Evolutionary conservation across 2,888 invertebrate species (phyloP).

Genomic region (Formica aserva): DNA sequence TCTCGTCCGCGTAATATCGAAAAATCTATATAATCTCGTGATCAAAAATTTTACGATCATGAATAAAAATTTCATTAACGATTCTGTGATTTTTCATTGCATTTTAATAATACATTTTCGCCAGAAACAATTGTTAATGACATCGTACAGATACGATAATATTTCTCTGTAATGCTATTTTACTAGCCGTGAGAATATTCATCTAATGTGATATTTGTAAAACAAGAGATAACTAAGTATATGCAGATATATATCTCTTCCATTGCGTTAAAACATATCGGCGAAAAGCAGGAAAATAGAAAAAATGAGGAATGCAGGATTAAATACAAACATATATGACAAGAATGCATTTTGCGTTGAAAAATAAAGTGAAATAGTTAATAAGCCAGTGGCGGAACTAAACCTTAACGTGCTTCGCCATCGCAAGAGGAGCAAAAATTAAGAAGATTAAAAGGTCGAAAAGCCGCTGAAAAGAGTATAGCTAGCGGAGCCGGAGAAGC

Average conservation of each 20-base stretch:
- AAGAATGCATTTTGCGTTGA: slow-evolving; percentile 57
- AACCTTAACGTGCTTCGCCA: slow-evolving; percentile 52
- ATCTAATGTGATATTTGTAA: background rate
- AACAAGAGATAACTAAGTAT: slow-evolving; percentile 15
- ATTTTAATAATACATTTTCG: background rate
- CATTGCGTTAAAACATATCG: slow-evolving; percentile 49
- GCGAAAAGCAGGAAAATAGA: slow-evolving; percentile 17
- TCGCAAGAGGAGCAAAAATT: slow-evolving; percentile 55
- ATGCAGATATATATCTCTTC: slow-evolving; percentile 35
- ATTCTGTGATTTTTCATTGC: background rate
- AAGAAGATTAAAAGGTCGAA: slow-evolving; percentile 56
- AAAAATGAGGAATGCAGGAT: slow-evolving; percentile 31
- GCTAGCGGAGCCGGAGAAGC: slow-evolving; percentile 51
- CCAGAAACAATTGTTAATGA: background rate
- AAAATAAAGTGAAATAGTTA: slow-evolving; percentile 57
- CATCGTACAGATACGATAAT: background rate
- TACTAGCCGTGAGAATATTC: background rate
- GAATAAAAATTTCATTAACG: background rate
- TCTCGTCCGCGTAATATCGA: background rate
- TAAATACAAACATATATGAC: slow-evolving; percentile 43
- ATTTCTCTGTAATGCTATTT: background rate
- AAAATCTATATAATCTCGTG: background rate
- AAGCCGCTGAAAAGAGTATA: slow-evolving; percentile 54
- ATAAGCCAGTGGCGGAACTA: slow-evolving; percentile 61
- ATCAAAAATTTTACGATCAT: background rate